Evolutionary conservation across 2,888 invertebrate genomes (phyloP).

Genomic region (Apoda limacodes): DNA sequence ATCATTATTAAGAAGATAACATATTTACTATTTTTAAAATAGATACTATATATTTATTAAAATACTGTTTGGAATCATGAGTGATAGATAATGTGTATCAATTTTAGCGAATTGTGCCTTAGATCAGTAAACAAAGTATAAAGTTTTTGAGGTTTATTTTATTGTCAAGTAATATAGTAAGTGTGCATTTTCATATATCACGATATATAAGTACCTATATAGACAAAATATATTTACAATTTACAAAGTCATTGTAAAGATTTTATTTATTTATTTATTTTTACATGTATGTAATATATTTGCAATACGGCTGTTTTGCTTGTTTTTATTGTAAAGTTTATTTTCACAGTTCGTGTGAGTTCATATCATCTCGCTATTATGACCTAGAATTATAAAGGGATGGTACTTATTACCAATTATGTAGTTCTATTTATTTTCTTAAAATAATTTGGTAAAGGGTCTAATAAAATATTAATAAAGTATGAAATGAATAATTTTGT

Average conservation of each 20-base stretch:
- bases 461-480: constrained; percentile 68
- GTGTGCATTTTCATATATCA: constrained; percentile 43
- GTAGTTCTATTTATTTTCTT: constrained; percentile 69
- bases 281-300: constrained; percentile 33
- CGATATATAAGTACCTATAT: constrained; percentile 32
- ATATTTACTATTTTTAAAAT: constrained; percentile 39
- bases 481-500: constrained; percentile 26
- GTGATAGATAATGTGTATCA: constrained; percentile 55
- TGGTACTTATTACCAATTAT: constrained; percentile 63
- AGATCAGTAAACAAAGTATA: constrained; percentile 40
- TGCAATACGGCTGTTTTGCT: constrained; percentile 59
- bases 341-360: constrained; percentile 46
- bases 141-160: constrained; percentile 34
- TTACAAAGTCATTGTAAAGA: constrained; percentile 22
- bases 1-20: constrained; percentile 38
- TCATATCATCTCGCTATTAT: constrained; percentile 39
- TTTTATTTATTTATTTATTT: constrained; percentile 35
- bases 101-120: constrained; percentile 63
- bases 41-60: constrained; percentile 41
- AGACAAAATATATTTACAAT: constrained; percentile 21
- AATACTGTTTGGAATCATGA: constrained; percentile 46
- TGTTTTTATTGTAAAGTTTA: constrained; percentile 55
- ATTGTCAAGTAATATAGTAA: constrained; percentile 31
- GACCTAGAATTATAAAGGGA: constrained; percentile 45
- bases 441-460: constrained; percentile 70